These are phyloP conservation scores for Cotesia chilonis DNA, from an alignment of 1,140 invertebrate genomes.

Conservation along the genomic window DNA sequence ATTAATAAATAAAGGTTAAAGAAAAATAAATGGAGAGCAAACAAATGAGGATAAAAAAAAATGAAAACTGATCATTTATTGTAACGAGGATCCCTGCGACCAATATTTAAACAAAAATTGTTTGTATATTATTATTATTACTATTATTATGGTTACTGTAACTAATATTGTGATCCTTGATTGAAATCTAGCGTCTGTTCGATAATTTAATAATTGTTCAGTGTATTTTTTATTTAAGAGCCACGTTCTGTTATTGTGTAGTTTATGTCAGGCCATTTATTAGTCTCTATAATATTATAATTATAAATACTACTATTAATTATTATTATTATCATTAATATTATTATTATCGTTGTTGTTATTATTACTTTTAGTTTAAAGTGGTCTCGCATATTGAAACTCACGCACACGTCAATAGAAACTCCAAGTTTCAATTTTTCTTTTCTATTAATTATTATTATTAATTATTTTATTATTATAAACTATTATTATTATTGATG, in stretches of 20 bases:
- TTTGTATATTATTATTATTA: slow-evolving; percentile 21
- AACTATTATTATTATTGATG: too few relatives aligned
- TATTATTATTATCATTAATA: slow-evolving; percentile 7
- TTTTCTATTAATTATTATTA: too few relatives aligned
- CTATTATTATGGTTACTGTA: too few relatives aligned
- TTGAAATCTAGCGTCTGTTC: slow-evolving; percentile 30
- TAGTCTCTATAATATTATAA: slow-evolving; percentile 10
- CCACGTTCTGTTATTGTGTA: background rate
- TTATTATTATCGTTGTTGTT: slow-evolving; percentile 7
- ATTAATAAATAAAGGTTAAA: slow-evolving; percentile 14
- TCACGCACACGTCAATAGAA: too few relatives aligned
- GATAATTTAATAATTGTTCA: slow-evolving; percentile 4
- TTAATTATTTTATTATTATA: too few relatives aligned
- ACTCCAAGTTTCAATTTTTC: too few relatives aligned
- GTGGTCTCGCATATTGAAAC: too few relatives aligned
- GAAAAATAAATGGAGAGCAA: slow-evolving; percentile 12
- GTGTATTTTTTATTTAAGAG: slow-evolving; percentile 1
- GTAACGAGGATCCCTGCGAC: slow-evolving; percentile 30
- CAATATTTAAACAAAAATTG: slow-evolving; percentile 22
- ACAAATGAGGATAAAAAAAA: slow-evolving; percentile 12
- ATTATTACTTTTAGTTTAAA: too few relatives aligned
- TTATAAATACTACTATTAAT: slow-evolving; percentile 14
- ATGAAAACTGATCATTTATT: slow-evolving; percentile 14
- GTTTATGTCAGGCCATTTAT: slow-evolving; percentile 14
- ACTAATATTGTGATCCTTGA: slow-evolving; percentile 15